phyloP scores from a whole-genome alignment of 2,888 invertebrate genomes.

The Agonopterix arenella region DNA sequence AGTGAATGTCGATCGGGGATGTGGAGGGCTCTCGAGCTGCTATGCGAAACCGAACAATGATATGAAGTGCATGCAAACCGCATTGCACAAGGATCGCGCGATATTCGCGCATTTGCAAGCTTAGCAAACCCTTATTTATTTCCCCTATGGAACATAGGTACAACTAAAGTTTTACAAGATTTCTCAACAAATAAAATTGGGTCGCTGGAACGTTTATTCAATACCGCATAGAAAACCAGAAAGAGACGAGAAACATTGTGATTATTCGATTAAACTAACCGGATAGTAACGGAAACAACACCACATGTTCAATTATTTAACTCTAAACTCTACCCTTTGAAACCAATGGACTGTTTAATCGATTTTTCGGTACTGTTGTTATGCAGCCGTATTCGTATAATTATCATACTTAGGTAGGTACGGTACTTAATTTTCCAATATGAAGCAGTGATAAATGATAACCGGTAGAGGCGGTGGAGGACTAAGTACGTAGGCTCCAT shows the following conservation, averaged over 20 bases:
- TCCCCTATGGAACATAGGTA: background rate
- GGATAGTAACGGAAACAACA: conserved; percentile 15
- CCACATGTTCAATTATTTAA: conserved; percentile 17
- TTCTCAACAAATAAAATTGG: too few relatives aligned
- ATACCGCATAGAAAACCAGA: too few relatives aligned
- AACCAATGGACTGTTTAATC: conserved; percentile 10
- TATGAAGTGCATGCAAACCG: conserved; percentile 50
- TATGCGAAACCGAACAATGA: conserved; percentile 61
- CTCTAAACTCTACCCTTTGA: conserved; percentile 12
- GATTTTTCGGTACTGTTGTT: conserved; percentile 2
- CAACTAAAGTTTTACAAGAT: background rate
- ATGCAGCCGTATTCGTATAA: too few relatives aligned
- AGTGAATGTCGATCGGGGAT: conserved; percentile 60
- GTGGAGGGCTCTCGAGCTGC: conserved; percentile 48
- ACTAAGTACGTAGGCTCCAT: too few relatives aligned
- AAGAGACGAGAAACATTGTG: too few relatives aligned
- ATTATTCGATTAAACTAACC: conserved; percentile 16
- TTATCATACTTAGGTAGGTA: too few relatives aligned
- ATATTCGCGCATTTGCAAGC: background rate
- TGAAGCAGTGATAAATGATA: too few relatives aligned
- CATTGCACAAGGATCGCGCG: conserved; percentile 23
- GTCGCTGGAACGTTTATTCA: too few relatives aligned
- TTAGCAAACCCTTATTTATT: background rate
- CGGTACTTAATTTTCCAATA: too few relatives aligned
- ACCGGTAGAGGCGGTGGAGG: too few relatives aligned